Evolutionary conservation across 2,888 invertebrate genomes (phyloP).

Genomic region (Eubasilissa splendida): DNA sequence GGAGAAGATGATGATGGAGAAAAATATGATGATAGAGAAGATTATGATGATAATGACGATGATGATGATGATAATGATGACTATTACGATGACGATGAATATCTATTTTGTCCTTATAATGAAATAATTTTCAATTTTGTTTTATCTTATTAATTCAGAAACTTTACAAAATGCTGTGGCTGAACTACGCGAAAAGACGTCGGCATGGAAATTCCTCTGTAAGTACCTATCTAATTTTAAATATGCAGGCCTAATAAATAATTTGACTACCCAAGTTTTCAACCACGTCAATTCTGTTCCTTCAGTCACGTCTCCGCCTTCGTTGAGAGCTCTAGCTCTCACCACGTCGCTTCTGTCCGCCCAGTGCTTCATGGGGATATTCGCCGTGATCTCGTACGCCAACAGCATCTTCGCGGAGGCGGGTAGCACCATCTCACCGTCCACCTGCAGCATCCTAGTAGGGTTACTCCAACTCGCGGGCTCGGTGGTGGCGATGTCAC

Average conservation of each 20-base stretch:
- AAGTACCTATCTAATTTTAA: neutral
- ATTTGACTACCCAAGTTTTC: no score
- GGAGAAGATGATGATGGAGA: neutral
- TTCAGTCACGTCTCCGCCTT: conserved; percentile 31
- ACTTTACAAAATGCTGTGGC: no score
- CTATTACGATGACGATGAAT: no score
- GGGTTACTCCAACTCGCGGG: conserved; percentile 8
- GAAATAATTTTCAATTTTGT: no score
- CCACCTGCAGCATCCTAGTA: conserved; percentile 17
- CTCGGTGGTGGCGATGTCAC: conserved; percentile 10
- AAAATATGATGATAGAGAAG: neutral
- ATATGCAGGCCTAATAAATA: no score
- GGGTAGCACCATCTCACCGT: conserved; percentile 61
- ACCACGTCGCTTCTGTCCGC: conserved; percentile 28
- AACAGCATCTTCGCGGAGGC: conserved; percentile 68
- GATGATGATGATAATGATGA: no score
- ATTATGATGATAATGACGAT: neutral
- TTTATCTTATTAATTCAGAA: no score
- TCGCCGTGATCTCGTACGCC: conserved; percentile 70
- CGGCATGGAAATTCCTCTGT: conserved; percentile 23
- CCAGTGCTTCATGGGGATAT: conserved; percentile 69
- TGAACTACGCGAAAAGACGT: neutral
- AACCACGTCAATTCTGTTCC: no score
- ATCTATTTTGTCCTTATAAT: no score
- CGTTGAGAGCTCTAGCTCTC: conserved; percentile 29